Evolutionary conservation across 2,888 invertebrate genomes (phyloP), one percentile per base, ranked within the genome.

Genomic region (Octonoba sinensis): DNA sequence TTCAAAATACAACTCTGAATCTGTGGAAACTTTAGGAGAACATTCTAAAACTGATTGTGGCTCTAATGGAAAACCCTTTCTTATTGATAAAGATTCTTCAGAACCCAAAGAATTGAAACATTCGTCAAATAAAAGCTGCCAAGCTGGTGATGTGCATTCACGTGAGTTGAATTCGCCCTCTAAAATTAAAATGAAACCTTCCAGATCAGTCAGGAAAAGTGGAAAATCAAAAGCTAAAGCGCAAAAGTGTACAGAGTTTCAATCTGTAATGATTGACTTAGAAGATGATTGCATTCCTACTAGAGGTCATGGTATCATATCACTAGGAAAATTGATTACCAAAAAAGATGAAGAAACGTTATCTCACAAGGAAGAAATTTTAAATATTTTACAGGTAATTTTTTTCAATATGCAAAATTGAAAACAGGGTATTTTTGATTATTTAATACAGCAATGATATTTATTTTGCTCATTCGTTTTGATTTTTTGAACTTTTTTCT

Each of bases 221-320:
- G 36, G 36, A 36, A 36, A 36, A 36, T 36, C 36, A 36, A 36
- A 36, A 36, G 36, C 36, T 36, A 60, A 60, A 27, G 36, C 36
- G 8, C 44, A 62, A 44, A 46, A 62, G 62, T 62, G 2, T 44
- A 44, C 83, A n/a, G 36, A 51, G 8, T 84, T 70, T 74, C 46
- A 72, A 20, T 27, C 49, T 27, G 75, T 72, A 3, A 49, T 77
- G 73, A 88, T 91, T 69, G 92, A 94, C 88, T 89, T 93, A 22
- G 91, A 91, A 86, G 93, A 94, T 89, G 91, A 92, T 36, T 87
- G 94, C 76, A 88, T 96, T 64, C 95, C 95, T n/a, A 92, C 93
- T 0, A 91, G 93, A 87, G 95, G 93, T 15, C 95, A 96, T 89
- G 96, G 93, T 11, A 89, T 96, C 51, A 92, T 95, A 85, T 89